phyloP scores from a whole-genome alignment of 2,113 vertebrate species.

The Oncorhynchus tshawytscha region DNA sequence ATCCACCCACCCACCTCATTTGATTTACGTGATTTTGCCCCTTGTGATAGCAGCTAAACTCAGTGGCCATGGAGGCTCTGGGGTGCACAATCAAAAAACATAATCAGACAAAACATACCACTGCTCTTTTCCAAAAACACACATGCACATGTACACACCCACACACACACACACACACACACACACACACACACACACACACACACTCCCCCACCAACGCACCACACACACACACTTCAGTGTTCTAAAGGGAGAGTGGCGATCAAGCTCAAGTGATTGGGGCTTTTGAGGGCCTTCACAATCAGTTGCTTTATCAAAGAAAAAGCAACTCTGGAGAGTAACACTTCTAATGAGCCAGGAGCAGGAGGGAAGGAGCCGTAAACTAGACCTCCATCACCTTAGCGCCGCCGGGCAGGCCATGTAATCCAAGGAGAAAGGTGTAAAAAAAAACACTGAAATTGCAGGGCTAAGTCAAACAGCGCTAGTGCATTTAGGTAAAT shows the following conservation, averaged over 20 bases:
- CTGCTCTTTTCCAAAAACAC: neutral
- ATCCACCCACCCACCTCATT: neutral
- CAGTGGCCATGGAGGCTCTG: neutral
- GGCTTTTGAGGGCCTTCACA: slow-evolving; percentile 16
- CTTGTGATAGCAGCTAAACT: neutral
- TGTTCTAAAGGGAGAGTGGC: neutral
- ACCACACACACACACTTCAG: neutral
- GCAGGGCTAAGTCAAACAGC: slow-evolving; percentile 15
- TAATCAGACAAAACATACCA: neutral
- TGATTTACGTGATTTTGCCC: neutral
- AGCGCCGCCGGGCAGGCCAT: neutral
- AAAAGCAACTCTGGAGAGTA: slow-evolving; percentile 2
- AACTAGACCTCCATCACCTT: neutral
- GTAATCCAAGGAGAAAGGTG: slow-evolving; percentile 32
- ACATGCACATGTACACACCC: neutral
- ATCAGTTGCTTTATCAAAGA: slow-evolving; percentile 22
- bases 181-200: neutral
- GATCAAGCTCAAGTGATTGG: slow-evolving; percentile 40
- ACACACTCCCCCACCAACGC: neutral
- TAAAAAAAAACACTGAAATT: slow-evolving; percentile 6
- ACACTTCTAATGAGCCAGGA: slow-evolving; percentile 25
- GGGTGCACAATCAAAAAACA: neutral
- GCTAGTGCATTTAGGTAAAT: slow-evolving; percentile 12
- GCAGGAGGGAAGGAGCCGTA: neutral
- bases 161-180: neutral